Conservation (phyloP, 1,140 invertebrate genomes). For the Drosophila chauvacae region DNA sequence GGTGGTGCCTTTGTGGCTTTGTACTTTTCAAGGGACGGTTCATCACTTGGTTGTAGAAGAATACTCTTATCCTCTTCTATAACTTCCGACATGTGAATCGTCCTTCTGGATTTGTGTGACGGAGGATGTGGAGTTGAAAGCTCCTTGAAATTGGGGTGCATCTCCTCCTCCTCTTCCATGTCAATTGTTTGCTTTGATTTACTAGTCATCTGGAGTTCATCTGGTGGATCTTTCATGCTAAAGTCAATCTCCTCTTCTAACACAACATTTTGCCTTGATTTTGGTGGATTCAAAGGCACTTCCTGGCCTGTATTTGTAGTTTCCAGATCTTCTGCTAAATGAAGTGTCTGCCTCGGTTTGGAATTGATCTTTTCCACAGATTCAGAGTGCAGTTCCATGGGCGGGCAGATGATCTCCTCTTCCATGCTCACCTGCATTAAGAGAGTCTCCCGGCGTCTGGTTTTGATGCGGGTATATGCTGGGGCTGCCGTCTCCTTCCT, state of each 20-base stretch:
- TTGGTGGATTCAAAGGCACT: background rate
- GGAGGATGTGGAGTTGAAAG: background rate
- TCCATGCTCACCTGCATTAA: constrained; percentile 46
- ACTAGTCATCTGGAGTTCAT: background rate
- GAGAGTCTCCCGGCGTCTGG: constrained; percentile 28
- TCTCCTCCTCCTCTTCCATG: background rate
- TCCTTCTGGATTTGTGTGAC: constrained; percentile 5
- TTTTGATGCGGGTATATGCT: background rate
- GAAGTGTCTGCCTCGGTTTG: constrained; percentile 13
- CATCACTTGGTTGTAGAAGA: background rate
- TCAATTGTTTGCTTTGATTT: constrained; percentile 2
- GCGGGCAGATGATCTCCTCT: constrained; percentile 25
- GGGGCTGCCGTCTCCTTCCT: background rate
- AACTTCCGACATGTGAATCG: background rate
- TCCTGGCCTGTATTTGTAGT: background rate
- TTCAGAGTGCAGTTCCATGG: constrained; percentile 4
- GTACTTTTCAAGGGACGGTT: background rate
- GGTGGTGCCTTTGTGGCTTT: background rate
- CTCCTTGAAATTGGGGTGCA: background rate
- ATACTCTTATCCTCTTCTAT: constrained; percentile 2
- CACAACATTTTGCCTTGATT: constrained; percentile 19
- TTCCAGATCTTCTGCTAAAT: constrained; percentile 6
- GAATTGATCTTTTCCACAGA: background rate
- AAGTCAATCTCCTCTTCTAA: background rate
- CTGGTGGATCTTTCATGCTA: background rate